A percentile compares a stretch with the other conserved stretches of the same genome.
These are phyloP conservation scores for Strix occidentalis DNA, from an alignment of 2,797 vertebrate genomes.

Conservation along the genomic window DNA sequence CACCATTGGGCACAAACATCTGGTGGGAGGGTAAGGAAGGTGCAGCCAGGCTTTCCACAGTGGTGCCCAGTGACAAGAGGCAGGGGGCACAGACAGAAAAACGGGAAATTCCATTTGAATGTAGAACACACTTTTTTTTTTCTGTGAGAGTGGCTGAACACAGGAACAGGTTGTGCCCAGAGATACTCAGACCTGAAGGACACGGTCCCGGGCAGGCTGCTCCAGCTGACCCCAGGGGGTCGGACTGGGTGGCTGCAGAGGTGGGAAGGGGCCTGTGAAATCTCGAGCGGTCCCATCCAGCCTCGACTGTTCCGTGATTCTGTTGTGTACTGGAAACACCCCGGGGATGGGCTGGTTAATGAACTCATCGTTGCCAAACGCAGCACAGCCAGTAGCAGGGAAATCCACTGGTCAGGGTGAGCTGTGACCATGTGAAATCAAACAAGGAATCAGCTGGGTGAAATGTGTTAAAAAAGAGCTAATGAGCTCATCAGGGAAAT, in stretches of 20 bases:
- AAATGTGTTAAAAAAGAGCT: background rate
- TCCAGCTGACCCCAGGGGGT: background rate
- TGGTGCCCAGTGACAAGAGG: background rate
- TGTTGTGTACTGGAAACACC: fast-evolving
- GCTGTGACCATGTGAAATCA: background rate
- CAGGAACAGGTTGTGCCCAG: background rate
- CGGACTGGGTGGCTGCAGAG: background rate
- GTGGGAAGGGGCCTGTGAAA: background rate
- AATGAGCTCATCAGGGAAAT: background rate
- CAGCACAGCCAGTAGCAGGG: background rate
- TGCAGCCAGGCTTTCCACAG: background rate
- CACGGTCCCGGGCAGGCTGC: background rate
- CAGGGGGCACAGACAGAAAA: background rate
- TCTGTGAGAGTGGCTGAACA: no score
- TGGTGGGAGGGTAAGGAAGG: background rate
- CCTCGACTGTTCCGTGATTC: background rate
- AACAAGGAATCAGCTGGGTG: background rate
- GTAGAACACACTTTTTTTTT: background rate
- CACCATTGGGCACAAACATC: no score
- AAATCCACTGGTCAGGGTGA: background rate
- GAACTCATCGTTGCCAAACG: background rate
- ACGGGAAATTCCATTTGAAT: background rate
- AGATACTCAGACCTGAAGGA: background rate
- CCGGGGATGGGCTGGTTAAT: no score
- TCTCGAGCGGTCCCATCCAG: background rate